phyloP scores from a whole-genome alignment of 2,797 vertebrate species.

The Sebastes diploproa region DNA sequence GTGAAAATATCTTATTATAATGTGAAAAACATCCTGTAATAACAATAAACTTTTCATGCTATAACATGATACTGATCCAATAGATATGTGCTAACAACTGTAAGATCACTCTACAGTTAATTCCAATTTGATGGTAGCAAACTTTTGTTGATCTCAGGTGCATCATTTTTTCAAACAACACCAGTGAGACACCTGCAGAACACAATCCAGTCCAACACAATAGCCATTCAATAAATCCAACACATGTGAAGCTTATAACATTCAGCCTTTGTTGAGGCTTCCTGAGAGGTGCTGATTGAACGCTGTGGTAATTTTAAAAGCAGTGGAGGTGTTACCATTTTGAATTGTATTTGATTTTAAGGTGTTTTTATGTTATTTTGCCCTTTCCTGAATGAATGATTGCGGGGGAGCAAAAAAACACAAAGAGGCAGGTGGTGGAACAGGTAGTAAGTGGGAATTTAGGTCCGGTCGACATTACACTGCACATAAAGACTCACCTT shows the following conservation, averaged over 20 bases:
- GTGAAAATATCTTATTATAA: no score
- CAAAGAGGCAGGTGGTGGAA: background rate
- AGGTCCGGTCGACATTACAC: background rate
- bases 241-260: background rate
- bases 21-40: no score
- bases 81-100: background rate
- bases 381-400: background rate
- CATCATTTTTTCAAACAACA: background rate
- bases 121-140: background rate
- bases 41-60: background rate
- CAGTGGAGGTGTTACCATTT: background rate
- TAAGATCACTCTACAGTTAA: background rate
- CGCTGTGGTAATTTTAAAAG: background rate
- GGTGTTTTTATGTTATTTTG: background rate
- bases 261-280: background rate
- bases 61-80: background rate
- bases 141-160: background rate
- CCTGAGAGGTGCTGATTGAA: background rate
- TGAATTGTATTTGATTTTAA: background rate
- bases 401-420: background rate
- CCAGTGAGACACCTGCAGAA: background rate
- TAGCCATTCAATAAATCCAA: background rate
- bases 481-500: constrained; percentile 83
- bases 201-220: background rate
- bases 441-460: background rate